Base-by-base conservation (phyloP, 2,888 invertebrate genomes). In the Apotomis turbidana region DNA sequence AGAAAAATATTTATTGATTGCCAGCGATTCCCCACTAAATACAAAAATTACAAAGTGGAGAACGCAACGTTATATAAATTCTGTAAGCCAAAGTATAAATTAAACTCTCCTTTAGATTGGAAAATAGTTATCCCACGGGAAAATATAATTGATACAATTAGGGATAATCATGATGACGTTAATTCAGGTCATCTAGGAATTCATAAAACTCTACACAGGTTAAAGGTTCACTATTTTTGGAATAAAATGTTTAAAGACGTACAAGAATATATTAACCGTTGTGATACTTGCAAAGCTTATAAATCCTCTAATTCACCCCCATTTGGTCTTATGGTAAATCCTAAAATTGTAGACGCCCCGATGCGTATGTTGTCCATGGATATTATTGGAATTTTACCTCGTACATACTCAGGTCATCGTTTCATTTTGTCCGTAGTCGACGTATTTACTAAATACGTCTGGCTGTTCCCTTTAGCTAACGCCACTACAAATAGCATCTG, bases 21-120 rank as follows among this genome's bases (percentile, higher is more conserved):
- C 49, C 69, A 69, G n/a, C 62, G 57, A 49, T 69, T 57, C 9
- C 69, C 69, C 36, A n/a, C 41, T 49, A 62, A 57, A 57, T 62
- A 57, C 15, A 55, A 55, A 57, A 62, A 36, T 57, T 69, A 57
- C 27, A 69, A 62, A 55, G 57, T 69, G 2, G 69, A 69, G 15
- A 57, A 69, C 57, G 27, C 62, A 8, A 57, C 36, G 4, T 27
- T 68, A 3, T 68, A 27, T 27, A 52, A 12, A 54, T 68, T 54
- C 44, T 60, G 59, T 27, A 68, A 68, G 27, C 52, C 52, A 5
- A 68, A 68, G 38, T 60, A 15, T 54, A 52, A 60, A 27, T 54
- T 61, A 27, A 59, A 13, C 15, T 51, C 49, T 3, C 58, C 38
- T 44, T 54, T 60, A 38, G 41, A 54, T 54, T 69, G 61, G 69